A percentile compares a stretch with the other conserved stretches of the same genome.
phyloP scores from a whole-genome alignment of 2,888 invertebrate genomes.

The Sipha maydis region DNA sequence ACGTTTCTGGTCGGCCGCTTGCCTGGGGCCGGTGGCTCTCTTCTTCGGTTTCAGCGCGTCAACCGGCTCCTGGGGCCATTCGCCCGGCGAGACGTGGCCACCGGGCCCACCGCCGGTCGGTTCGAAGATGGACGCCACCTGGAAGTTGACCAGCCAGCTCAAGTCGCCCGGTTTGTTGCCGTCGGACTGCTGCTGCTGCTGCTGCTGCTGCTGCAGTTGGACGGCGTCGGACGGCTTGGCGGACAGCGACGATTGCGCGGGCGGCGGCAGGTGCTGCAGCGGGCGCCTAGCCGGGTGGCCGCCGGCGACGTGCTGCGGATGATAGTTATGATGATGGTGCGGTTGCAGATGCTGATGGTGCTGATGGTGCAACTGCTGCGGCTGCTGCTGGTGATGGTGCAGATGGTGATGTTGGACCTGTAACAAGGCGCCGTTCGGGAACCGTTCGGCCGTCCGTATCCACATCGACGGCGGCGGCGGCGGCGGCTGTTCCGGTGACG shows the following conservation, averaged over 20 bases:
- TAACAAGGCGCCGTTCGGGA: background rate
- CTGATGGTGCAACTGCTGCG: constrained; percentile 8
- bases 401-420: background rate
- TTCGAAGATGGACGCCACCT: constrained; percentile 65
- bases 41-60: constrained; percentile 34
- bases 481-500: background rate
- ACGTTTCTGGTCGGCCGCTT: constrained; percentile 25
- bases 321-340: background rate
- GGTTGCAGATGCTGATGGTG: background rate
- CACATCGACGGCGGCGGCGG: constrained; percentile 27
- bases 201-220: background rate
- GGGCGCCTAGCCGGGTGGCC: constrained; percentile 23
- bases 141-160: constrained; percentile 65
- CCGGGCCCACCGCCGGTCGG: constrained; percentile 48
- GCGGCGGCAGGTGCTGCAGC: constrained; percentile 44
- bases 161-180: constrained; percentile 60
- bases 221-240: background rate
- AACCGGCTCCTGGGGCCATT: background rate
- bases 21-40: background rate
- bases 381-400: background rate
- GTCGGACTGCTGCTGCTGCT: background rate
- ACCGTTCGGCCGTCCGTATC: background rate
- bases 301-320: background rate
- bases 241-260: constrained; percentile 9
- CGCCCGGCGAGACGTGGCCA: background rate